Evolutionary conservation across 2,113 vertebrate species (phyloP), one percentile per base, ranked within the genome.

Genomic region (Amblyopsis rosae): DNA sequence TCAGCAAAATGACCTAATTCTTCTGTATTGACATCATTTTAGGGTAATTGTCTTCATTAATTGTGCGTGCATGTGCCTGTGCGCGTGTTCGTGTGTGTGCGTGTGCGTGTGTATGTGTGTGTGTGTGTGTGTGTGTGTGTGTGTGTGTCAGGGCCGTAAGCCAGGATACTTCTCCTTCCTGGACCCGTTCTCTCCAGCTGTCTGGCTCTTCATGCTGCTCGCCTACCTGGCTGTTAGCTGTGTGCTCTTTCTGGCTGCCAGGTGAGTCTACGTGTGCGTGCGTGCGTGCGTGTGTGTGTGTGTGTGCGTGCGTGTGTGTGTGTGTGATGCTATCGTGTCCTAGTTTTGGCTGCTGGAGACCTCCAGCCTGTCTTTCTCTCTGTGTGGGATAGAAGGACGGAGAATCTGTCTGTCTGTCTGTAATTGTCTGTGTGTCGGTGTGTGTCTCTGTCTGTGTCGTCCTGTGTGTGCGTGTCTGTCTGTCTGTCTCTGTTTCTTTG

Each of bases 171-270:
- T 97, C 92, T 97, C 96, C 76, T 97, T 97, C 90, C 88, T 97
- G 87, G 96, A 97, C 79, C 96, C 96, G 55, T 97, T 97, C 91
- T 97, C 96, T 9, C 96, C 96, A 1, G 96, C 96, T 0, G 95
- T 97, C 72, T 97, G 96, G 96, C 94, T 97, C 88, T 97, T 97
- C 92, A 97, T 96, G 96, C 93, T 97, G 65, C 82, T 97, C 19
- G 96, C 95, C 19, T 97, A 97, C 87, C 92, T 97, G 65, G 95
- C 96, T 0, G 96, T 97, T 83, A 96, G 95, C 92, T 97, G 96
- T 4, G 92, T 97, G 73, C 93, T 97, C 58, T 97, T 97, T 87
- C 90, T 97, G 35, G 95, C 95, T 0, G 96, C 96, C 80, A 92
- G 96, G 96, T 96, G 85, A 88, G 9, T 9, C 11, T 55, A 4